These are phyloP conservation scores for Sminthopsis crassicaudata DNA, from an alignment of 2,113 vertebrate genomes.

Conservation along the genomic window DNA sequence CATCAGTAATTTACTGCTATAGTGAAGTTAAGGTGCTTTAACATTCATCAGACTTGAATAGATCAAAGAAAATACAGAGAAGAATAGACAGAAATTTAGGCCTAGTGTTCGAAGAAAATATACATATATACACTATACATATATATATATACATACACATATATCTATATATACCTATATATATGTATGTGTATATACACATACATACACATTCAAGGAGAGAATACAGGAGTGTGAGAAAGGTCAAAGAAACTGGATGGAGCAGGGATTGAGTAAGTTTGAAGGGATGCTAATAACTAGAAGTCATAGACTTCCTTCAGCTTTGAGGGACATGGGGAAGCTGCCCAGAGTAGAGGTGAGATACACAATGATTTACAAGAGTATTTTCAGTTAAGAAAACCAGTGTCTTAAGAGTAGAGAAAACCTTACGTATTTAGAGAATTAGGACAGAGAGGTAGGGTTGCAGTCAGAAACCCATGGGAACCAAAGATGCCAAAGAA, in stretches of 20 bases:
- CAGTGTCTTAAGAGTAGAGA: neutral
- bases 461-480: neutral
- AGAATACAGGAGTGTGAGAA: neutral
- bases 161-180: neutral
- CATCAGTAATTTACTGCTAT: neutral
- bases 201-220: neutral
- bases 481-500: neutral
- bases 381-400: neutral
- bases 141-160: too few species aligned
- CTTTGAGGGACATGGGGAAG: neutral
- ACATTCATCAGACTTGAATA: neutral
- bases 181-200: too few species aligned
- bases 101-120: neutral
- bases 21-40: neutral
- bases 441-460: neutral
- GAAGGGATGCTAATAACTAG: neutral
- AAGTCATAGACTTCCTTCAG: neutral
- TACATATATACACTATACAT: too few species aligned
- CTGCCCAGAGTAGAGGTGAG: neutral
- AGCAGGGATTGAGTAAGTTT: neutral
- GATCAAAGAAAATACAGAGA: neutral
- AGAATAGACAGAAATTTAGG: neutral
- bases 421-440: slow-evolving; percentile 19
- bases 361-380: neutral
- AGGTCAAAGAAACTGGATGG: neutral